A percentile compares a stretch with the other conserved stretches of the same genome.
Evolutionary conservation across 2,113 vertebrate species (phyloP).

Genomic region (Protobothrops mucrosquamatus): DNA sequence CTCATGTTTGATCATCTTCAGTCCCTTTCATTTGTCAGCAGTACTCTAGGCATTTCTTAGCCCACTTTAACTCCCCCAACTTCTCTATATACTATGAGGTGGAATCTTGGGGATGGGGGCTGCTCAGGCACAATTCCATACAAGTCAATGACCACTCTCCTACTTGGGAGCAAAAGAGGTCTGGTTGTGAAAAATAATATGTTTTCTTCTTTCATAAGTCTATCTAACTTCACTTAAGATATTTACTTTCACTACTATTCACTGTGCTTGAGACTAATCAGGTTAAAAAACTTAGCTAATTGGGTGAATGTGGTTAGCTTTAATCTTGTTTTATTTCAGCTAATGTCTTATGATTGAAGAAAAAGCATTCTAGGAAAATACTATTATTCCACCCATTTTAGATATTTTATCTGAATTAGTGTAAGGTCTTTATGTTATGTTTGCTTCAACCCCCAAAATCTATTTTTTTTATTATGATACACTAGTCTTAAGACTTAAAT

Average conservation of each 20-base stretch:
- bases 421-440: not conserved
- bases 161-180: not conserved
- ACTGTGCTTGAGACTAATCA: not conserved
- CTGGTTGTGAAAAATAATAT: not conserved
- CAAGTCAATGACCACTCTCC: no score
- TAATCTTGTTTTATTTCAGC: not conserved
- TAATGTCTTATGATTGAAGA: not conserved
- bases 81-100: no score
- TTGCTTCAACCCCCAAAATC: not conserved
- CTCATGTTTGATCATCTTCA: no score
- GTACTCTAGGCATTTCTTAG: no score
- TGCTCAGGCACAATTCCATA: no score
- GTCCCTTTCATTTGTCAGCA: no score
- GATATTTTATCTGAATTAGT: not conserved
- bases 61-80: no score
- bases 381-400: not conserved
- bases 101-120: no score
- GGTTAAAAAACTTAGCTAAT: not conserved
- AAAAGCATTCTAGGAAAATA: not conserved
- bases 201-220: not conserved
- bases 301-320: not conserved
- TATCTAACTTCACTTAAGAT: not conserved
- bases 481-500: slow-evolving; percentile 1
- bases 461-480: not conserved
- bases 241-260: not conserved